Percentiles rank a stretch among this genome's conserved stretches.
Evolutionary conservation across 2,797 vertebrate species (phyloP).

Genomic region (Poecilia picta): DNA sequence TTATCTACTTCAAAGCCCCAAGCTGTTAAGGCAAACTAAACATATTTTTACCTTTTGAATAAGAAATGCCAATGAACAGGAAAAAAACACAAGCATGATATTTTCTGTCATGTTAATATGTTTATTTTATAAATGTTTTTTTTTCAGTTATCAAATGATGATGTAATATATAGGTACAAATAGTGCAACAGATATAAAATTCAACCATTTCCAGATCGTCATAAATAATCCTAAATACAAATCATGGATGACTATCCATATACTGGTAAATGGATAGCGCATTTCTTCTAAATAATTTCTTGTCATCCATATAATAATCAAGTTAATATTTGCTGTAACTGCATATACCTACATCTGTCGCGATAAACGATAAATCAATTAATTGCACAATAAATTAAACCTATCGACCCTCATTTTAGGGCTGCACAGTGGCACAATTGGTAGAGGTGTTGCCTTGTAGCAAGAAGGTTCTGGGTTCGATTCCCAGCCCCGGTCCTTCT

Average conservation of each 20-base stretch:
- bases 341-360: neutral
- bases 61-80: neutral
- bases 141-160: neutral
- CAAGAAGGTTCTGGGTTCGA: too few species aligned
- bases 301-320: neutral
- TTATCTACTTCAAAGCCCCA: neutral
- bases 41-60: too few species aligned
- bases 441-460: too few species aligned
- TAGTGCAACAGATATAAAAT: neutral
- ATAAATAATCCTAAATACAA: neutral
- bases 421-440: too few species aligned
- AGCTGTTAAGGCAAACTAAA: neutral
- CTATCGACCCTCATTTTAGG: too few species aligned
- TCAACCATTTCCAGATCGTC: neutral
- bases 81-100: neutral
- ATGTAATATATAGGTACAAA: neutral
- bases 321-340: neutral
- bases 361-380: too few species aligned
- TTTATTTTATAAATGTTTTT: neutral
- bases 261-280: neutral
- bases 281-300: neutral
- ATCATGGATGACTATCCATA: too few species aligned
- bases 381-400: too few species aligned
- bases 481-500: too few species aligned
- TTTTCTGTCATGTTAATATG: neutral